A percentile compares a stretch with the other conserved stretches of the same genome.
These are phyloP conservation scores for Drosophila kanapiae DNA, from an alignment of 1,140 invertebrate genomes.

Conservation along the genomic window DNA sequence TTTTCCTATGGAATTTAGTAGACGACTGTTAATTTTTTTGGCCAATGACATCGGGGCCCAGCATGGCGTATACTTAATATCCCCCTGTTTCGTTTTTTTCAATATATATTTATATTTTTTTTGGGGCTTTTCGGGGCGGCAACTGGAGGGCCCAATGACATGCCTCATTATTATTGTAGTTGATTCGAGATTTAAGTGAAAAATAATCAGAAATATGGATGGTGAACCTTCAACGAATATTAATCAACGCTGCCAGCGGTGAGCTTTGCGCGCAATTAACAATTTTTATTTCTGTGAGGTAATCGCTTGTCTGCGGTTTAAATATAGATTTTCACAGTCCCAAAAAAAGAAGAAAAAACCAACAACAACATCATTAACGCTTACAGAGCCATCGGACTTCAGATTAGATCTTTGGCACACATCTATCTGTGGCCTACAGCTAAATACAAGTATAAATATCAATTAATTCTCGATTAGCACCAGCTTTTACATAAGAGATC, in stretches of 20 bases:
- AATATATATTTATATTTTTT: slow-evolving; percentile 17
- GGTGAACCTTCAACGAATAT: slow-evolving; percentile 10
- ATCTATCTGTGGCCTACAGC: not conserved
- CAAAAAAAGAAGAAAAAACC: not conserved
- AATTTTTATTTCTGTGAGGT: slow-evolving; percentile 21
- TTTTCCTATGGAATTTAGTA: slow-evolving; percentile 71
- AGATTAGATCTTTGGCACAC: slow-evolving; percentile 15
- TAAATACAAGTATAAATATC: slow-evolving; percentile 5
- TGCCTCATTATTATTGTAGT: slow-evolving; percentile 18
- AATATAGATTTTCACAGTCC: not conserved
- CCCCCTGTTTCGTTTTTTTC: not conserved
- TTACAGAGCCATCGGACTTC: not conserved
- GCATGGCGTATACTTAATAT: slow-evolving; percentile 3
- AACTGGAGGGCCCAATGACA: slow-evolving; percentile 47
- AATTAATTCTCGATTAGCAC: slow-evolving; percentile 28
- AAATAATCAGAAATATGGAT: slow-evolving; percentile 22
- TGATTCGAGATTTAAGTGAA: slow-evolving; percentile 35
- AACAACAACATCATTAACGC: slow-evolving; percentile 4
- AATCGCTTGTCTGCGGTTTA: slow-evolving; percentile 4
- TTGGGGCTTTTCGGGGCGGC: slow-evolving; percentile 29
- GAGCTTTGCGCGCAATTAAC: slow-evolving; percentile 21
- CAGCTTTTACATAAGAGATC: not conserved
- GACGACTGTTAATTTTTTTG: slow-evolving; percentile 70
- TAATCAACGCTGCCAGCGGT: slow-evolving; percentile 2
- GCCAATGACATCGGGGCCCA: slow-evolving; percentile 26